A percentile compares a stretch with the other conserved stretches of the same genome.
phyloP scores from a whole-genome alignment of 2,113 vertebrate species.

The Acrocephalus arundinaceus region DNA sequence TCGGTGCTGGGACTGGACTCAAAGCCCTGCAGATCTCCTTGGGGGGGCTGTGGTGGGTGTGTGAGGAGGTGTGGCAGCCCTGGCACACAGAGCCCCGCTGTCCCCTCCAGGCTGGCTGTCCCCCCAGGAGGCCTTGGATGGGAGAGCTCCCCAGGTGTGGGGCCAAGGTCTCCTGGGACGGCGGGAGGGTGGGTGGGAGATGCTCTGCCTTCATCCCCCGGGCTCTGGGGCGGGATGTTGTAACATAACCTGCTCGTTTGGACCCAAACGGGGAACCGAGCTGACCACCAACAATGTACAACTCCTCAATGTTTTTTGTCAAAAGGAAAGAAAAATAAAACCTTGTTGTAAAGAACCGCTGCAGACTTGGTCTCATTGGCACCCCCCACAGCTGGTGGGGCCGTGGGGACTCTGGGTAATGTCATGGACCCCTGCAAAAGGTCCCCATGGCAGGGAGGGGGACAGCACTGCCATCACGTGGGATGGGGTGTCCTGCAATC shows the following conservation, averaged over 20 bases:
- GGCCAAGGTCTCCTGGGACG: neutral
- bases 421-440: neutral
- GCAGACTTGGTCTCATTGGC: neutral
- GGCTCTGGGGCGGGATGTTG: constrained; percentile 46
- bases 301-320: constrained; percentile 69
- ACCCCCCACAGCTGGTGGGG: fast-evolving
- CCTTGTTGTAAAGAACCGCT: constrained; percentile 74
- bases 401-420: fast-evolving
- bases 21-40: neutral
- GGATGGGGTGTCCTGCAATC: neutral
- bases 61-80: neutral
- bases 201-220: constrained; percentile 18
- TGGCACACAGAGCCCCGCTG: neutral
- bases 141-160: neutral
- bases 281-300: constrained; percentile 30
- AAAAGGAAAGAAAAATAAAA: constrained; percentile 75
- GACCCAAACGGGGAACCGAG: constrained; percentile 57
- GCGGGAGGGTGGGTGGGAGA: neutral
- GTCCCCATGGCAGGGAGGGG: neutral
- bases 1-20: neutral
- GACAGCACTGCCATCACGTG: fast-evolving
- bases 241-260: constrained; percentile 65
- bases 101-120: neutral
- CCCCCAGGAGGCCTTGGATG: neutral
- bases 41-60: too few relatives aligned